A percentile compares a stretch with the other conserved stretches of the same genome.
phyloP scores from a whole-genome alignment of 2,888 invertebrate genomes.

The Oscheius myriophilus region DNA sequence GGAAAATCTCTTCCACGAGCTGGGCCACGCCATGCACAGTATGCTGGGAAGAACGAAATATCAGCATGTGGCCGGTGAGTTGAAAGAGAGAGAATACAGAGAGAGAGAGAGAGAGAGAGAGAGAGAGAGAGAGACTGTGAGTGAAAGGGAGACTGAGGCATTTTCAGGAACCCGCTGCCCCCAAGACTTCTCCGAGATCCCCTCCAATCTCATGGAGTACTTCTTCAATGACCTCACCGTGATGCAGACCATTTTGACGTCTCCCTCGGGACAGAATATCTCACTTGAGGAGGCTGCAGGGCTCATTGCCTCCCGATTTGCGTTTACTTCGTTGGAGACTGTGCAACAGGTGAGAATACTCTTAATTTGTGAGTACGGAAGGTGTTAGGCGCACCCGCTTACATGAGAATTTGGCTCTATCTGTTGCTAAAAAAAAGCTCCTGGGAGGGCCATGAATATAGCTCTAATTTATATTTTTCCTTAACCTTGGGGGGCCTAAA shows the following conservation, averaged over 20 bases:
- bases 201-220: slow-evolving; percentile 97
- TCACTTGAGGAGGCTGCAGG: slow-evolving; percentile 83
- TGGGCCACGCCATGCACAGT: slow-evolving; percentile 98
- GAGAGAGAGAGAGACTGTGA: background rate
- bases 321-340: slow-evolving; percentile 77
- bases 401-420: too few relatives aligned
- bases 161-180: slow-evolving; percentile 87
- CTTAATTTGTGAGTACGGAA: background rate
- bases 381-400: too few relatives aligned
- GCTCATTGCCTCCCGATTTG: slow-evolving; percentile 84
- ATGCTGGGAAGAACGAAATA: slow-evolving; percentile 93
- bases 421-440: too few relatives aligned
- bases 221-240: slow-evolving; percentile 82
- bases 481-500: too few relatives aligned
- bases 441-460: too few relatives aligned
- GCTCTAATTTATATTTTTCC: too few relatives aligned
- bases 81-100: background rate
- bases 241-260: slow-evolving; percentile 40
- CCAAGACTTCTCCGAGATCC: slow-evolving; percentile 97
- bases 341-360: slow-evolving; percentile 52
- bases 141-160: background rate
- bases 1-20: slow-evolving; percentile 97
- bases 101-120: background rate
- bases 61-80: slow-evolving; percentile 87
- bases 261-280: slow-evolving; percentile 81